Conservation (phyloP, 2,797 vertebrate species). For the Artibeus jamaicensis region DNA sequence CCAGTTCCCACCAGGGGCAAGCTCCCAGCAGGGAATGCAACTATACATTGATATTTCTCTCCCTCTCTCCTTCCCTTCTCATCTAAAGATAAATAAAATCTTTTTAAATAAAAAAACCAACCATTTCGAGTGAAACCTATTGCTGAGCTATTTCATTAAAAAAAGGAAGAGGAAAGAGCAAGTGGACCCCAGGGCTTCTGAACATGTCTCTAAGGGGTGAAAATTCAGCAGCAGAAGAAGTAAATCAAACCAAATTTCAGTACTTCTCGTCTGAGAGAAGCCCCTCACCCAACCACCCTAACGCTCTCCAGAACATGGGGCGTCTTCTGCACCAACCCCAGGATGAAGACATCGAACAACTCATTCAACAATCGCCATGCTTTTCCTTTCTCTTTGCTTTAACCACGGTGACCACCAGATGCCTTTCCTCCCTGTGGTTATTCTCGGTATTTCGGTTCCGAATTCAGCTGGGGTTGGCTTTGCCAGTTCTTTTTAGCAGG, state of each 20-base stretch:
- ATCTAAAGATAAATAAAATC: no score
- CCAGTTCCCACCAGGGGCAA: no score
- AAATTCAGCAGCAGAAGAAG: background rate
- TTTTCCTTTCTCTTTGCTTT: background rate
- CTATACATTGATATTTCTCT: no score
- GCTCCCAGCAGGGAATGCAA: no score
- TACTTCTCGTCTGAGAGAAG: background rate
- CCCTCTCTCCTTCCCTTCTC: no score
- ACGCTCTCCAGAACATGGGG: background rate
- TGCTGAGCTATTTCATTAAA: background rate
- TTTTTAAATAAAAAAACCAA: background rate
- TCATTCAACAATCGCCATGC: background rate
- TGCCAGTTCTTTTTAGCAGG: background rate
- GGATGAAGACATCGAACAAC: background rate
- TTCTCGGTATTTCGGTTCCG: background rate
- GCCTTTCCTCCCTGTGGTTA: background rate
- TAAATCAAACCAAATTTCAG: background rate
- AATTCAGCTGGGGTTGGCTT: background rate
- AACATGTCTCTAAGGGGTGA: background rate
- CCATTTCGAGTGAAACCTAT: background rate
- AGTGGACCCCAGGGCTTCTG: background rate
- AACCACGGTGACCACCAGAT: rapidly evolving
- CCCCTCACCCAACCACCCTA: no score
- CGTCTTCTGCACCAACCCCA: background rate
- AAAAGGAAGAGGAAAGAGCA: background rate